Evolutionary conservation across 2,797 vertebrate genomes (phyloP).

Genomic region (Hippoglossus hippoglossus): DNA sequence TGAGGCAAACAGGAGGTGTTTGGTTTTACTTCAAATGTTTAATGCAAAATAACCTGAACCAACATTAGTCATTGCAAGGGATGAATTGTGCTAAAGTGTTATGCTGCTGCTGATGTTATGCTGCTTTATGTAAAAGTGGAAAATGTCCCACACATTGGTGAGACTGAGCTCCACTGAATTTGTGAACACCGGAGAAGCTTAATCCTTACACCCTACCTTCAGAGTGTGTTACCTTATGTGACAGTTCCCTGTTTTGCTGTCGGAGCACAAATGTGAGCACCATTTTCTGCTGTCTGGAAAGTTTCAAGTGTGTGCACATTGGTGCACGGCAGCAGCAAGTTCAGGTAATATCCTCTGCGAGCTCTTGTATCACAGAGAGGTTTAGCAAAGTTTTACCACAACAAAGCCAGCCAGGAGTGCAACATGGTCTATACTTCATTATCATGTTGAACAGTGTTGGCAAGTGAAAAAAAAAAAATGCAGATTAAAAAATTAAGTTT

Average conservation of each 20-base stretch:
- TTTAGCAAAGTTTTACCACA: conserved; percentile 18
- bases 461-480: conserved; percentile 9
- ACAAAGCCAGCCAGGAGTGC: conserved; percentile 11
- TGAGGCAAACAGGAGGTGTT: not conserved
- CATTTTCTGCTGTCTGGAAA: conserved; percentile 39
- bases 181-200: not conserved
- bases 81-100: not conserved
- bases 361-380: not conserved
- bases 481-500: not conserved
- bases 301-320: conserved; percentile 33
- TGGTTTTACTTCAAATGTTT: not conserved
- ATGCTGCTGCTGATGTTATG: no score
- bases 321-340: conserved; percentile 7
- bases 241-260: conserved; percentile 61
- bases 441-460: not conserved
- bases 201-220: not conserved
- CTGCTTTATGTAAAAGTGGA: no score
- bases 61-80: not conserved
- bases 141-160: not conserved
- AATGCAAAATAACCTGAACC: conserved; percentile 1
- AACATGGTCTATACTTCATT: no score
- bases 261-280: conserved; percentile 15
- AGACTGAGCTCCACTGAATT: not conserved
- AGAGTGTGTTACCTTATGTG: conserved; percentile 3
- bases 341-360: not conserved